A percentile compares a stretch with the other conserved stretches of the same genome.
phyloP scores from a whole-genome alignment of 2,888 invertebrate genomes.

The Tipula vernalis region DNA sequence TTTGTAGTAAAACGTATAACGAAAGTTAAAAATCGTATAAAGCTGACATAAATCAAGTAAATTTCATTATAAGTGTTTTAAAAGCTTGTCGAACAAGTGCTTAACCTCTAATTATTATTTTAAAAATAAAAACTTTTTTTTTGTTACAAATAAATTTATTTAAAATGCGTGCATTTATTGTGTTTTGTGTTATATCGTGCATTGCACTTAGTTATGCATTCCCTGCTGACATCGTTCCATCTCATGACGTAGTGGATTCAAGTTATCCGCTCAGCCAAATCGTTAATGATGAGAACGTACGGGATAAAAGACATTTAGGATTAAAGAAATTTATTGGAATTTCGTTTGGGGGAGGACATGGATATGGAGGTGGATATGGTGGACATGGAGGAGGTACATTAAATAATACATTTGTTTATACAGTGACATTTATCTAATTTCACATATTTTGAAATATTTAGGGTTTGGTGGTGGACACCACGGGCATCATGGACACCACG shows the following conservation, averaged over 20 bases:
- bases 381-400: not conserved
- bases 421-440: not conserved
- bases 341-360: not conserved
- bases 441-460: not conserved
- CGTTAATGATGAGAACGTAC: not conserved
- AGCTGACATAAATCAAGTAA: not conserved
- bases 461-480: not conserved
- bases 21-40: not conserved
- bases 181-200: not conserved
- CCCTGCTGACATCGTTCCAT: not conserved
- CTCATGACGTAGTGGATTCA: not conserved
- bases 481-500: not conserved
- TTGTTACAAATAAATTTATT: not conserved
- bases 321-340: not conserved
- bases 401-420: not conserved
- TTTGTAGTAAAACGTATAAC: not conserved
- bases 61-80: not conserved
- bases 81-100: not conserved
- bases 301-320: not conserved
- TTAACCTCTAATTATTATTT: not conserved
- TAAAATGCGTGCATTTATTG: not conserved
- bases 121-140: not conserved
- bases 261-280: not conserved
- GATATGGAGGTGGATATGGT: not conserved
- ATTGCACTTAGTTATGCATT: not conserved